A percentile compares a stretch with the other conserved stretches of the same genome.
Conservation (phyloP, 2,113 vertebrate genomes). For the Romanogobio albipinnatus region DNA sequence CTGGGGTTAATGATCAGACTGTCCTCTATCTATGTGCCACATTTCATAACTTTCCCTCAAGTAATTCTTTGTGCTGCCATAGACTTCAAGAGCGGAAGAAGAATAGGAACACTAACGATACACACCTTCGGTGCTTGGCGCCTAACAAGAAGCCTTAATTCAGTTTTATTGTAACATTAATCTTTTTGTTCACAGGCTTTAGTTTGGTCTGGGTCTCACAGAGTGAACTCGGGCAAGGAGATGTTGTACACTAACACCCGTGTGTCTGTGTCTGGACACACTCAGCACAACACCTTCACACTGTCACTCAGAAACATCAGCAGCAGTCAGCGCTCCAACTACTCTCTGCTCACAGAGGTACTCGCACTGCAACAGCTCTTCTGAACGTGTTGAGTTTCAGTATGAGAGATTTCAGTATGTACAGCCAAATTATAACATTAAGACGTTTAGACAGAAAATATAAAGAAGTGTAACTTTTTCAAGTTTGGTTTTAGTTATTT, state of each 20-base stretch:
- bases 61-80: no score
- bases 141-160: no score
- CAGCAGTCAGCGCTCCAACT: conserved; percentile 70
- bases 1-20: no score
- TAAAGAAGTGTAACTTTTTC: neutral
- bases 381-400: neutral
- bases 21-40: no score
- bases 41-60: no score
- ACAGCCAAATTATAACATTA: no score
- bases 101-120: no score
- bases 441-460: no score
- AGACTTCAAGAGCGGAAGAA: no score
- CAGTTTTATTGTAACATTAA: neutral
- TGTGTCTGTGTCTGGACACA: conserved; percentile 68
- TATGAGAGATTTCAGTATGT: neutral
- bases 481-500: neutral
- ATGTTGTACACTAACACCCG: conserved; percentile 78
- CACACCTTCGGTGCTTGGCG: no score
- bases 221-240: conserved; percentile 74
- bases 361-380: conserved; percentile 6
- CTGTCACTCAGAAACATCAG: conserved; percentile 77
- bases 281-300: conserved; percentile 68
- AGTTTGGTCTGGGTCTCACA: conserved; percentile 80
- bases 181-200: conserved; percentile 68
- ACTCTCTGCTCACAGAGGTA: conserved; percentile 81